Percentiles rank a stretch among this genome's conserved stretches.
phyloP scores from a whole-genome alignment of 2,888 invertebrate genomes.

The Nezara viridula region DNA sequence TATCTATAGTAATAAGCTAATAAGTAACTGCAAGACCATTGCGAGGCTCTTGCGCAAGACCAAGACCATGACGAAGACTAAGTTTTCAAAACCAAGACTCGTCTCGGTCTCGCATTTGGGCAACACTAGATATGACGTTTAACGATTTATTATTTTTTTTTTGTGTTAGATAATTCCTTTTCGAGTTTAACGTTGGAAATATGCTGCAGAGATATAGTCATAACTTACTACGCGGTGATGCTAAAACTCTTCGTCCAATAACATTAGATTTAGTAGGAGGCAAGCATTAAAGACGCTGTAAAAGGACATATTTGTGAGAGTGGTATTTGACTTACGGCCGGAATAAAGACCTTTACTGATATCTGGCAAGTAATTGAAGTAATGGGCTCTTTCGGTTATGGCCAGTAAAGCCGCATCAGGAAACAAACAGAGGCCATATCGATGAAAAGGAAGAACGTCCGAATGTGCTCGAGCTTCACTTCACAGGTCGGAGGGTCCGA shows the following conservation, averaged over 20 bases:
- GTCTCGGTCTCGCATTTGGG: too few relatives aligned
- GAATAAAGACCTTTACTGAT: conserved; percentile 41
- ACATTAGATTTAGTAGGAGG: conserved; percentile 12
- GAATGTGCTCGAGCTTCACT: not conserved
- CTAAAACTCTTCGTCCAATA: not conserved
- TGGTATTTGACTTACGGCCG: conserved; percentile 49
- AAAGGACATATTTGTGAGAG: conserved; percentile 51
- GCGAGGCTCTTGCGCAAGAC: too few relatives aligned
- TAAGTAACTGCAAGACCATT: too few relatives aligned
- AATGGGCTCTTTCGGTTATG: conserved; percentile 52
- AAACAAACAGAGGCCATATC: conserved; percentile 48
- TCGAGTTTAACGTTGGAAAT: not conserved
- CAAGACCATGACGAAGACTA: too few relatives aligned
- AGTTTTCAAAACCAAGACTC: too few relatives aligned
- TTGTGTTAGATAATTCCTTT: not conserved
- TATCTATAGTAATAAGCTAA: too few relatives aligned
- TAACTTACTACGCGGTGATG: not conserved
- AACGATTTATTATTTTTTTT: too few relatives aligned
- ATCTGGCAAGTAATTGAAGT: conserved; percentile 55
- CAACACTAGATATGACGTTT: too few relatives aligned
- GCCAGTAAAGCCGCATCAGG: conserved; percentile 55
- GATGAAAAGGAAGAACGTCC: conserved; percentile 1
- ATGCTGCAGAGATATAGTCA: not conserved
- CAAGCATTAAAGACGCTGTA: conserved; percentile 32
- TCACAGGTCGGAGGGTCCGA: not conserved